Evolutionary conservation across 2,888 invertebrate genomes (phyloP).

Genomic region (Campoplex capitator): DNA sequence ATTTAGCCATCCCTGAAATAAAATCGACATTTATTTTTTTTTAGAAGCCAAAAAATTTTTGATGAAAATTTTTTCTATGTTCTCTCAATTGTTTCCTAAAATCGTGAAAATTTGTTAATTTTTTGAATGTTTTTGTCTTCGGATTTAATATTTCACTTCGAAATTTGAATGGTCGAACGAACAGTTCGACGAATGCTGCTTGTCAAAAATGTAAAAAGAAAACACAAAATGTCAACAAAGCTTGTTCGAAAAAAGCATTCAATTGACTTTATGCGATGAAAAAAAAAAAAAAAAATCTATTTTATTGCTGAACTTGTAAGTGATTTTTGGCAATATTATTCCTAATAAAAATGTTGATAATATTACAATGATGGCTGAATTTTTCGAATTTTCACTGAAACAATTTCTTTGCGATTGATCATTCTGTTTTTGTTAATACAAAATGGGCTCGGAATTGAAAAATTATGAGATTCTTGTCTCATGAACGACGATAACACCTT

Average conservation of each 20-base stretch:
- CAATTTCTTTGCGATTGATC: constrained; percentile 21
- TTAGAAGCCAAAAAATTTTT: not conserved
- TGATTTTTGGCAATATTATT: not conserved
- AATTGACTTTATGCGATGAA: not conserved
- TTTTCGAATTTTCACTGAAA: constrained; percentile 38
- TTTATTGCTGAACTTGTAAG: not conserved
- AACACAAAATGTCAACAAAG: not conserved
- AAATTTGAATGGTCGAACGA: not conserved
- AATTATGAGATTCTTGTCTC: constrained; percentile 43
- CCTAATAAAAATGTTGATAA: not conserved
- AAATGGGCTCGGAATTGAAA: constrained; percentile 30
- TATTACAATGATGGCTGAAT: not conserved
- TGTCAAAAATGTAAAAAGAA: not conserved
- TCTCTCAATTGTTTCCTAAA: not conserved
- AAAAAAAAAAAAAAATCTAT: not conserved
- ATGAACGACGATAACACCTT: constrained; percentile 14
- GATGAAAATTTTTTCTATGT: not conserved
- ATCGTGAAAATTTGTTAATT: not conserved
- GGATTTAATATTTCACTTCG: not conserved
- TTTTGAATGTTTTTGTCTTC: not conserved
- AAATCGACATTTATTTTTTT: not conserved
- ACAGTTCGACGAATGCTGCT: not conserved
- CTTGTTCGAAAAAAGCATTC: not conserved
- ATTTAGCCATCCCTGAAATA: not conserved
- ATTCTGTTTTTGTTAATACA: constrained; percentile 14